Conservation (phyloP, 2,888 invertebrate species). For the Sipunculus nudus region DNA sequence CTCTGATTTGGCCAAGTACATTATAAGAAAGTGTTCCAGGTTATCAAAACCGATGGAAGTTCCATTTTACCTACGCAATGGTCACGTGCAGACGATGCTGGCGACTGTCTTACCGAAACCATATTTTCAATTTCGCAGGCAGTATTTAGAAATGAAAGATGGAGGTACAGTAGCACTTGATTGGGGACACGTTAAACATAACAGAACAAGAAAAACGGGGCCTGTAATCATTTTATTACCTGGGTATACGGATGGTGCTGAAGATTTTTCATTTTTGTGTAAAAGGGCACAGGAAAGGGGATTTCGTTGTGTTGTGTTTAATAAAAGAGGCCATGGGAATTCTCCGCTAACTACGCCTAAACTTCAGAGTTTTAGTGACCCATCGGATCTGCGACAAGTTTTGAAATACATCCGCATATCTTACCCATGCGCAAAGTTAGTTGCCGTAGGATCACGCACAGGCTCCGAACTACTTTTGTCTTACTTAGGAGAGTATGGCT, state of each 20-base stretch:
- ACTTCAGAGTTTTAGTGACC: conserved; percentile 53
- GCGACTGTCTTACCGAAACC: conserved; percentile 35
- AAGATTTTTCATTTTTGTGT: conserved; percentile 42
- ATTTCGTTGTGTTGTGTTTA: conserved; percentile 54
- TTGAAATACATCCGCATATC: conserved; percentile 48
- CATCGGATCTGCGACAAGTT: conserved; percentile 54
- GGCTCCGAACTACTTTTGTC: conserved; percentile 54
- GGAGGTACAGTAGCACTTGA: conserved; percentile 56
- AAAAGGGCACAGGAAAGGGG: conserved; percentile 45
- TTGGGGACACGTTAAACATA: conserved; percentile 43
- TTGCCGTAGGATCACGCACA: conserved; percentile 50
- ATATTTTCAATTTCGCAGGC: conserved; percentile 39
- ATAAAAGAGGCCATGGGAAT: conserved; percentile 53
- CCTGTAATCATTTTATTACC: conserved; percentile 52
- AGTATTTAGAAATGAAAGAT: conserved; percentile 56
- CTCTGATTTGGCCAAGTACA: conserved; percentile 50
- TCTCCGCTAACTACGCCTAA: conserved; percentile 53
- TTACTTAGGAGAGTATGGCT: conserved; percentile 59
- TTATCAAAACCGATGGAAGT: conserved; percentile 47
- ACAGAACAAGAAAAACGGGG: conserved; percentile 32
- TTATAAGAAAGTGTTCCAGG: conserved; percentile 48
- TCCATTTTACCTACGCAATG: conserved; percentile 47
- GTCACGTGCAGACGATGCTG: conserved; percentile 54
- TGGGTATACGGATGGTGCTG: conserved; percentile 47
- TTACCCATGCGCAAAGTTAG: conserved; percentile 45